Percentiles rank a stretch among this genome's conserved stretches.
These are phyloP conservation scores for Thalassoma bifasciatum DNA, from an alignment of 2,113 vertebrate species.

Conservation along the genomic window DNA sequence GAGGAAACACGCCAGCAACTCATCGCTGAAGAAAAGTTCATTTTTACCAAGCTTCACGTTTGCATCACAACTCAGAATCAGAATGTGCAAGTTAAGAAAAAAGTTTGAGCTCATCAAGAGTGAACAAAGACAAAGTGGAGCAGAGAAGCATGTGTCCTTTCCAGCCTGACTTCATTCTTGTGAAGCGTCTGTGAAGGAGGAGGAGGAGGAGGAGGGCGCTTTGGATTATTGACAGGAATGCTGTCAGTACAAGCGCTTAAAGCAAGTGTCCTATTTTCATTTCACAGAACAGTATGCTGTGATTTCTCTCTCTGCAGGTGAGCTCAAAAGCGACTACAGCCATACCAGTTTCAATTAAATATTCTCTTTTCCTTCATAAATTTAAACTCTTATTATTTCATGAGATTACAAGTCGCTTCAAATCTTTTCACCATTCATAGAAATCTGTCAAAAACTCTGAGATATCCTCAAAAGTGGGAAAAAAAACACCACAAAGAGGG, in stretches of 20 bases:
- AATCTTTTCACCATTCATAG: too few relatives aligned
- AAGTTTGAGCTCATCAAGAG: neutral
- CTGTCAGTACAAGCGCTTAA: constrained; percentile 14
- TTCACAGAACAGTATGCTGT: neutral
- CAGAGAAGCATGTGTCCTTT: neutral
- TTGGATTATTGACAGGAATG: constrained; percentile 24
- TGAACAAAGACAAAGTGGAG: neutral
- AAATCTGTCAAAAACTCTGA: too few relatives aligned
- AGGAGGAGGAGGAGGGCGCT: too few relatives aligned
- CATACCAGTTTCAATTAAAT: too few relatives aligned
- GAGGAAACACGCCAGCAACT: neutral
- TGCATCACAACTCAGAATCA: neutral
- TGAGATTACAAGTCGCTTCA: too few relatives aligned
- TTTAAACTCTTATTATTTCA: too few relatives aligned
- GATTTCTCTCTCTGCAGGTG: too few relatives aligned
- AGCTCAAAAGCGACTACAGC: too few relatives aligned
- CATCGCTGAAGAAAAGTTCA: neutral
- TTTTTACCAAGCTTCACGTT: neutral
- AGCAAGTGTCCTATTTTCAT: neutral
- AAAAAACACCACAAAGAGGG: too few relatives aligned
- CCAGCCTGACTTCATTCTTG: constrained; percentile 59
- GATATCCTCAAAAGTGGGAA: too few relatives aligned
- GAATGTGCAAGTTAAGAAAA: neutral
- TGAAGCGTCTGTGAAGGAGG: neutral
- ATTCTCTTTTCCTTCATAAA: too few relatives aligned